These are phyloP conservation scores for Linepithema humile DNA, from an alignment of 1,140 invertebrate genomes.

Conservation along the genomic window DNA sequence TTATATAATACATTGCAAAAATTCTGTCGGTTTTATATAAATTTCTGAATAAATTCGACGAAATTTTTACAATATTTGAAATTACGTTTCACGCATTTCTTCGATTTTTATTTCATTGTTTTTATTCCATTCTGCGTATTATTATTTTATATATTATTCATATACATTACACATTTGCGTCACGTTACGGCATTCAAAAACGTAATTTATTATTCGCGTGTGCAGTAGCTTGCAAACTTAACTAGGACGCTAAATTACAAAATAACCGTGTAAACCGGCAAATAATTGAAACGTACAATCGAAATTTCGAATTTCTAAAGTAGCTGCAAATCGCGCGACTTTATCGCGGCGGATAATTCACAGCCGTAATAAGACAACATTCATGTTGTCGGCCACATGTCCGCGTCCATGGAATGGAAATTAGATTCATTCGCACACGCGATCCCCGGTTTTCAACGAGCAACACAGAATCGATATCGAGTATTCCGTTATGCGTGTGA, in stretches of 20 bases:
- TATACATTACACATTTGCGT: not conserved
- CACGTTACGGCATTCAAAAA: too few species aligned
- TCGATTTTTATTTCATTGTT: not conserved
- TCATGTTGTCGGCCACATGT: conserved; percentile 17
- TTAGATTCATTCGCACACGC: conserved; percentile 64
- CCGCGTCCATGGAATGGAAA: conserved; percentile 56
- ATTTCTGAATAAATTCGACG: not conserved
- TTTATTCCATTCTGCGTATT: not conserved
- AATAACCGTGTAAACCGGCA: not conserved
- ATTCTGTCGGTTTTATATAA: not conserved
- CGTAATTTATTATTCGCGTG: not conserved
- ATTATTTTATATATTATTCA: not conserved
- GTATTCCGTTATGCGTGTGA: conserved; percentile 8
- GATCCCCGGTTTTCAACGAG: conserved; percentile 38
- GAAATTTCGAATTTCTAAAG: conserved; percentile 19
- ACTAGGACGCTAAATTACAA: not conserved
- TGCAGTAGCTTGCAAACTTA: not conserved
- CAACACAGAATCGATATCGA: conserved; percentile 63
- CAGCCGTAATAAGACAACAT: conserved; percentile 67
- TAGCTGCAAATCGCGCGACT: conserved; percentile 53
- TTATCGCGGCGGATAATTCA: conserved; percentile 67
- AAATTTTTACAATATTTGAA: not conserved
- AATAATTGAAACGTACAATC: conserved; percentile 37
- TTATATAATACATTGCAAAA: not conserved
- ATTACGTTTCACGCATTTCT: not conserved